These are phyloP conservation scores for Parasteatoda tepidariorum DNA, from an alignment of 1,140 invertebrate genomes.

Conservation along the genomic window DNA sequence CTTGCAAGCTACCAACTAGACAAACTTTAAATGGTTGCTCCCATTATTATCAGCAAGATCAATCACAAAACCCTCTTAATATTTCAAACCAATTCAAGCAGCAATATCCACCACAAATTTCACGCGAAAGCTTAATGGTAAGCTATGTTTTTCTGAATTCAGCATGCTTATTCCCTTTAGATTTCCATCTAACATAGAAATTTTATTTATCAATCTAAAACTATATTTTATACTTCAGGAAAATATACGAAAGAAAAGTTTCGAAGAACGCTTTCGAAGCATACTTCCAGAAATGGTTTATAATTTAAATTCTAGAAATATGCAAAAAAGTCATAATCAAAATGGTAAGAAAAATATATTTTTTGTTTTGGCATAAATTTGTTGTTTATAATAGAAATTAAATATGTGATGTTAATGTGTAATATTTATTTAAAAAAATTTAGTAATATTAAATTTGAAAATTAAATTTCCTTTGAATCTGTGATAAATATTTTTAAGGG, in stretches of 20 bases:
- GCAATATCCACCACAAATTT: constrained; percentile 27
- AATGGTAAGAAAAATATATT: constrained; percentile 33
- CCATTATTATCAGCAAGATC: constrained; percentile 28
- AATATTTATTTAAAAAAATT: too few species aligned
- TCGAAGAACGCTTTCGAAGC: constrained; percentile 33
- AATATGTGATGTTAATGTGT: too few species aligned
- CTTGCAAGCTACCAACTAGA: constrained; percentile 4
- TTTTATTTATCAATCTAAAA: too few species aligned
- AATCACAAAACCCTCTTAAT: constrained; percentile 21
- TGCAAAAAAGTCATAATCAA: constrained; percentile 41
- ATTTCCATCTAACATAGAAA: not conserved
- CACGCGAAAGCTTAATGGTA: constrained; percentile 31
- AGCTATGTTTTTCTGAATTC: not conserved
- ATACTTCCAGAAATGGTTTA: constrained; percentile 43
- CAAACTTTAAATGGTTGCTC: constrained; percentile 38
- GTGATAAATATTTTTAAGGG: too few species aligned
- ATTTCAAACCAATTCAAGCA: constrained; percentile 40
- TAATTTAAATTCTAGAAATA: constrained; percentile 36
- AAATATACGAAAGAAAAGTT: constrained; percentile 48
- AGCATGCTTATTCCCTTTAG: not conserved
- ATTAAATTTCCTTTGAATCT: too few species aligned
- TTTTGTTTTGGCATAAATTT: not conserved
- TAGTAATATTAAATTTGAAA: too few species aligned
- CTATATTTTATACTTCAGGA: constrained; percentile 45
- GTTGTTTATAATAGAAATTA: too few species aligned